Conservation (phyloP, 2,888 invertebrate genomes). For the Parthenolecanium corni region DNA sequence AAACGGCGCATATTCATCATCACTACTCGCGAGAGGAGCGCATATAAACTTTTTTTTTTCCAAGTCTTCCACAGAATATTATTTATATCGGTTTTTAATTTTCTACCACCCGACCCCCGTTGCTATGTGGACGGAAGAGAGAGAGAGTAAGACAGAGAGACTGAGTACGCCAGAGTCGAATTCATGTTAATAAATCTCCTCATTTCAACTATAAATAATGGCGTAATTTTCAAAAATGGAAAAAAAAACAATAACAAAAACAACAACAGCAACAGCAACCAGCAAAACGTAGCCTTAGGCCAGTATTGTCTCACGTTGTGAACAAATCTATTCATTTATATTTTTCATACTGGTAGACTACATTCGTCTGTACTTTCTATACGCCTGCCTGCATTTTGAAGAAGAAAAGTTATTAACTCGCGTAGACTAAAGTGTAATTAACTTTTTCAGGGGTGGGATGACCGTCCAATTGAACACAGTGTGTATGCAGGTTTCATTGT, state of each 20-base stretch:
- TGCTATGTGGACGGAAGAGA: conserved; percentile 13
- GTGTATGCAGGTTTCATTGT: no score
- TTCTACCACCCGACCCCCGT: conserved; percentile 20
- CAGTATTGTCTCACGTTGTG: conserved; percentile 27
- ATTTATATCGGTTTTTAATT: conserved; percentile 27
- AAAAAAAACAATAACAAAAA: neutral
- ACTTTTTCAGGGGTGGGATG: neutral
- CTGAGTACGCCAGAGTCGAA: conserved; percentile 5
- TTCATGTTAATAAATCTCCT: conserved; percentile 25
- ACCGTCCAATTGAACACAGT: no score
- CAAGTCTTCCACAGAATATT: conserved; percentile 23
- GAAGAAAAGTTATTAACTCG: conserved; percentile 14
- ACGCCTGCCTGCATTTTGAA: neutral
- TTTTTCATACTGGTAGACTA: neutral
- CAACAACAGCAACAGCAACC: no score
- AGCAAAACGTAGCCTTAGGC: conserved; percentile 24
- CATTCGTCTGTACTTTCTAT: neutral
- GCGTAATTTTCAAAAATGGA: conserved; percentile 17
- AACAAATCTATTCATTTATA: conserved; percentile 15
- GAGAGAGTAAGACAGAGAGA: no score
- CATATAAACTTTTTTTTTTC: neutral
- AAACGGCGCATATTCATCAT: conserved; percentile 20
- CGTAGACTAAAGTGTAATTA: conserved; percentile 15
- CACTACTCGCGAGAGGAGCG: neutral
- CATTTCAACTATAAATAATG: conserved; percentile 22